Evolutionary conservation across 2,797 vertebrate species (phyloP).

Genomic region (Pelobates cultripes): DNA sequence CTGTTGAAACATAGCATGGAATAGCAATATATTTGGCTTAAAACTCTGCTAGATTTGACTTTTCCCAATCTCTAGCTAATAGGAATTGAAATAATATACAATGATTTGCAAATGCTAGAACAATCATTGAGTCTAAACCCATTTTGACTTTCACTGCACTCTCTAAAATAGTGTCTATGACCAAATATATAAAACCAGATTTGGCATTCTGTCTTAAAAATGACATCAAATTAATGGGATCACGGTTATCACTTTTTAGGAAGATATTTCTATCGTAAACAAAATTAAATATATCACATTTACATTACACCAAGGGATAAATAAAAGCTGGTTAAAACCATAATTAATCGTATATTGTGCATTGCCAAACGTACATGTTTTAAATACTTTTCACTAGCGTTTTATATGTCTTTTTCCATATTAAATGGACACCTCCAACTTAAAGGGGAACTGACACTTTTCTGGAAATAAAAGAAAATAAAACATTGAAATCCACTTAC

Average conservation of each 20-base stretch:
- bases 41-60: slow-evolving; percentile 56
- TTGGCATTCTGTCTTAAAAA: background rate
- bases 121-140: slow-evolving; percentile 23
- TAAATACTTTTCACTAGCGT: too few species aligned
- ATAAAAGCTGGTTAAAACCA: too few species aligned
- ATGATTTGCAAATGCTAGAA: slow-evolving; percentile 35
- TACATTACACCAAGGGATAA: background rate
- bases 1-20: slow-evolving; percentile 58
- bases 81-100: slow-evolving; percentile 34
- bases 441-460: too few species aligned
- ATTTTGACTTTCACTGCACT: slow-evolving; percentile 23
- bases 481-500: too few species aligned
- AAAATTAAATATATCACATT: background rate
- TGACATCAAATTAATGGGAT: background rate
- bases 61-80: slow-evolving; percentile 41
- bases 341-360: slow-evolving; percentile 1
- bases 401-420: too few species aligned
- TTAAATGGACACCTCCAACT: too few species aligned
- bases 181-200: background rate
- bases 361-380: too few species aligned
- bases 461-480: too few species aligned
- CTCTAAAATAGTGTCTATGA: background rate
- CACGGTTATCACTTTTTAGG: background rate
- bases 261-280: background rate
- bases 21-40: slow-evolving; percentile 59